phyloP scores from a whole-genome alignment of 2,113 vertebrate genomes.

The Tiliqua scincoides region DNA sequence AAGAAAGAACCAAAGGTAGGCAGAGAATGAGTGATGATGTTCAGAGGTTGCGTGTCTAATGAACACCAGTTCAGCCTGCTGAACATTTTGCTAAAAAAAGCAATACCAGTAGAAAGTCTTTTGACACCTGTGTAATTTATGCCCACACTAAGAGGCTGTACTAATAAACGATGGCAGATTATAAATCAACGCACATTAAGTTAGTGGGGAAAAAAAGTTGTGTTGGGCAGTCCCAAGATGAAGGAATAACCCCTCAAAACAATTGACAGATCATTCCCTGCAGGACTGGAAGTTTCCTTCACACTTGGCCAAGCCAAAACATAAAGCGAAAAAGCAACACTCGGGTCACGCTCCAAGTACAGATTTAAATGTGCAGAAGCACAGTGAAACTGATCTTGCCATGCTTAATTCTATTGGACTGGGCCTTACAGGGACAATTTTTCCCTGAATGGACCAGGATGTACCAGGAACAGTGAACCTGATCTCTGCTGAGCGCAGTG shows the following conservation, averaged over 20 bases:
- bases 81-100: not conserved
- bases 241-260: not conserved
- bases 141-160: not conserved
- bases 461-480: not conserved
- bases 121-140: slow-evolving; percentile 1
- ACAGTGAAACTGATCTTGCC: not conserved
- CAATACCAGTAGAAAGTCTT: not conserved
- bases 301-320: not conserved
- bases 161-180: not conserved
- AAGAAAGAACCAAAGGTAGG: not conserved
- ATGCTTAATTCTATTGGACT: not conserved
- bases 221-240: not conserved
- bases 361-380: not conserved
- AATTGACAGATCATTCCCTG: not conserved
- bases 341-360: too few species aligned
- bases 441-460: not conserved
- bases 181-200: not conserved
- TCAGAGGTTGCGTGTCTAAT: not conserved
- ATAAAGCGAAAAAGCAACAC: not conserved
- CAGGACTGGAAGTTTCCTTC: not conserved
- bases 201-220: not conserved
- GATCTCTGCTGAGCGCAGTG: too few species aligned
- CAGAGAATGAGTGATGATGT: not conserved
- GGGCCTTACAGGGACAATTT: too few species aligned
- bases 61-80: not conserved